Conservation (phyloP, 1,140 invertebrate species). For the Atta colombica region DNA sequence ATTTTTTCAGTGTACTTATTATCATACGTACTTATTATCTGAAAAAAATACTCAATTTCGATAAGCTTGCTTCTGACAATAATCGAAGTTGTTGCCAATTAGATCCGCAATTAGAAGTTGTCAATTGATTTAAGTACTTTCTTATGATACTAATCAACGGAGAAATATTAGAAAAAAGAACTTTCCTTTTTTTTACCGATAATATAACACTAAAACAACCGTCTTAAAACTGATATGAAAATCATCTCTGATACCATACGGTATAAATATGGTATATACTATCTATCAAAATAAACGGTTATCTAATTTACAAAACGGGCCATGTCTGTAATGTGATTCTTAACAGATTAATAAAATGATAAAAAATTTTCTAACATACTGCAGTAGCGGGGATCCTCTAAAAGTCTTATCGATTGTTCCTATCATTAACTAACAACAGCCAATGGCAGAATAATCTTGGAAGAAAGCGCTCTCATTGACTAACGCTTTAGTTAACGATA, state of each 20-base stretch:
- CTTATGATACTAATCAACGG: not conserved
- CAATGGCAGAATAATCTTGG: no score
- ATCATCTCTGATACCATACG: not conserved
- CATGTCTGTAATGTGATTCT: not conserved
- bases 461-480: no score
- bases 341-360: not conserved
- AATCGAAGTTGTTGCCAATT: not conserved
- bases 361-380: not conserved
- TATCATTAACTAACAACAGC: no score
- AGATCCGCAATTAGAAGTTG: not conserved
- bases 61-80: not conserved
- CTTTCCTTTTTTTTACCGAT: not conserved
- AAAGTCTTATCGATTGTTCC: no score
- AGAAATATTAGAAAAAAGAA: not conserved
- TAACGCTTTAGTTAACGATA: no score
- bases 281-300: slow-evolving; percentile 7
- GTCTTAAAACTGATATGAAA: slow-evolving; percentile 4
- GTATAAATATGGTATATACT: not conserved
- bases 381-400: no score
- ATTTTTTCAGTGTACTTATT: no score
- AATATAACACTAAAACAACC: not conserved
- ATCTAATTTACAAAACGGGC: not conserved
- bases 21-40: not conserved
- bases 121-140: not conserved
- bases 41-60: not conserved